phyloP scores from a whole-genome alignment of 2,797 vertebrate genomes.

The Chelonia mydas region DNA sequence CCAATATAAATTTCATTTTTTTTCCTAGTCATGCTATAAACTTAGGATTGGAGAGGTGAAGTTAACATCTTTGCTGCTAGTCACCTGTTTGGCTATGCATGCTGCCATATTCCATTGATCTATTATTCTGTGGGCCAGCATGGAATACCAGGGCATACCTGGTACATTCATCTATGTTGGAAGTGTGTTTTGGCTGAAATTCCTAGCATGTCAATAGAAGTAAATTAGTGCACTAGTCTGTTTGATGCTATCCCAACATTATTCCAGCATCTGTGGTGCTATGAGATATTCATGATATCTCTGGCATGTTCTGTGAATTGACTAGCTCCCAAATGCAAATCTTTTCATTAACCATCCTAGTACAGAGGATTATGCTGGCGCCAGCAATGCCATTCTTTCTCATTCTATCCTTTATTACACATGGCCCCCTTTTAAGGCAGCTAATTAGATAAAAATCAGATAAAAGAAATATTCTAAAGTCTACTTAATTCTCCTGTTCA shows the following conservation, averaged over 20 bases:
- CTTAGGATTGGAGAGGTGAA: not conserved
- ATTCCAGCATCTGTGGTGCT: not conserved
- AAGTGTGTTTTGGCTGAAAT: not conserved
- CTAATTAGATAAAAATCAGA: not conserved
- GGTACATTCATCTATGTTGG: not conserved
- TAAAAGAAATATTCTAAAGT: not conserved
- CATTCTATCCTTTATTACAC: not conserved
- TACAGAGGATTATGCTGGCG: not conserved
- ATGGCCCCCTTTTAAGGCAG: not conserved
- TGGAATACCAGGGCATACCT: rapidly evolving
- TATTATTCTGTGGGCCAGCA: not conserved
- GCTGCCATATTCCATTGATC: not conserved
- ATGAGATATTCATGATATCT: not conserved
- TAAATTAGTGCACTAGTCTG: not conserved
- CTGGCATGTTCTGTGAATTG: not conserved
- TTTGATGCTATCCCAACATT: not conserved
- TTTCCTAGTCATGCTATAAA: not conserved
- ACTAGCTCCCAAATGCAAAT: not conserved
- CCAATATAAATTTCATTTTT: not conserved
- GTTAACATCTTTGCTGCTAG: not conserved
- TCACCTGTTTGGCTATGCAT: not conserved
- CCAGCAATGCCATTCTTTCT: not conserved
- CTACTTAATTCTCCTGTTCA: constrained; percentile 6
- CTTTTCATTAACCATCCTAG: not conserved
- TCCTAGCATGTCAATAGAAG: not conserved